phyloP scores from a whole-genome alignment of 2,888 invertebrate genomes.

The Tenodera sinensis region DNA sequence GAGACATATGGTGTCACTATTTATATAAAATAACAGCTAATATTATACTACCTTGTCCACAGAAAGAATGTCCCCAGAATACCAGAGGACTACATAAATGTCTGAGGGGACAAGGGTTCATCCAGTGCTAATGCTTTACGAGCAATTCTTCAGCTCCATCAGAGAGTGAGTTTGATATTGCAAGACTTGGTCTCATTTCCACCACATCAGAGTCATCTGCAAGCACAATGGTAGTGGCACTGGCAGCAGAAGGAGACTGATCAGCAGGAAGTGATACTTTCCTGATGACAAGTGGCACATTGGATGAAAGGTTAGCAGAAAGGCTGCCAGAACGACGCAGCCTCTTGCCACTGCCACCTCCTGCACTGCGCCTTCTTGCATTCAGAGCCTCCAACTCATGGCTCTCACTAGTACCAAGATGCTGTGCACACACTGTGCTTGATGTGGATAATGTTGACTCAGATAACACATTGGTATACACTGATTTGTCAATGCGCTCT shows the following conservation, averaged over 20 bases:
- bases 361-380: slow-evolving; percentile 13
- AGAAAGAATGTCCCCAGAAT: not conserved
- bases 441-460: slow-evolving; percentile 44
- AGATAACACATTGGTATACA: slow-evolving; percentile 37
- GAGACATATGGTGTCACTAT: not conserved
- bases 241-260: slow-evolving; percentile 59
- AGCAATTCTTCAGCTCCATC: slow-evolving; percentile 24
- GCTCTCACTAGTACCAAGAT: slow-evolving; percentile 37
- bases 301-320: slow-evolving; percentile 4
- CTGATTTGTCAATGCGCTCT: slow-evolving; percentile 25
- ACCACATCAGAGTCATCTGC: slow-evolving; percentile 48
- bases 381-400: slow-evolving; percentile 43
- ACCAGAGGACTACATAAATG: not conserved
- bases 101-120: not conserved
- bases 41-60: not conserved
- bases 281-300: not conserved
- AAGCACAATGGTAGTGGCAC: slow-evolving; percentile 63
- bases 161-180: not conserved
- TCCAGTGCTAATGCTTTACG: slow-evolving; percentile 19
- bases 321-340: slow-evolving; percentile 17
- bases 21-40: not conserved
- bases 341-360: not conserved
- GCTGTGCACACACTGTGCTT: slow-evolving; percentile 43
- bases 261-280: slow-evolving; percentile 46
- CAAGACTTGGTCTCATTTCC: not conserved